Conservation (phyloP, 2,797 vertebrate species). For the Odontamblyopus lacepedii region DNA sequence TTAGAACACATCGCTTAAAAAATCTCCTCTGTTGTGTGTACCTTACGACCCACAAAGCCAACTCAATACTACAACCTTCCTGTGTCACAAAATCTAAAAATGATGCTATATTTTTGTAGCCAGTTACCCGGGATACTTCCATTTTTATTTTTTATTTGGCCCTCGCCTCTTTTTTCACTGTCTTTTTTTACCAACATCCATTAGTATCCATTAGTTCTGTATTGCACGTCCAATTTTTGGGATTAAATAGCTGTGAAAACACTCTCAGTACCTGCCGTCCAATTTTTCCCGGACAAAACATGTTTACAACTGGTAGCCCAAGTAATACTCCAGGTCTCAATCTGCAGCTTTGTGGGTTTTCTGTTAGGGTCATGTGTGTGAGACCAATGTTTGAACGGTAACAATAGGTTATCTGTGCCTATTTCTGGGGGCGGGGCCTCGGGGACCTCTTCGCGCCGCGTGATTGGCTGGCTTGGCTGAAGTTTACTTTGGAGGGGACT, state of each 20-base stretch:
- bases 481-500: slow-evolving; percentile 74
- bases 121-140: slow-evolving; percentile 32
- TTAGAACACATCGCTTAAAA: neutral
- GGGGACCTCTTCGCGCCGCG: slow-evolving; percentile 48
- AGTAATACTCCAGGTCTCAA: slow-evolving; percentile 30
- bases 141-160: slow-evolving; percentile 25
- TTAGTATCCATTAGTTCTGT: slow-evolving; percentile 45
- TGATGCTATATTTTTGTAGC: slow-evolving; percentile 30
- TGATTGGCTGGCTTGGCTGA: slow-evolving; percentile 64
- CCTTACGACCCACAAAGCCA: neutral
- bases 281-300: slow-evolving; percentile 34
- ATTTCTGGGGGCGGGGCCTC: slow-evolving; percentile 59
- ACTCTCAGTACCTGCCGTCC: slow-evolving; percentile 35
- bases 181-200: slow-evolving; percentile 31
- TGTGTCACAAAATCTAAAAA: slow-evolving; percentile 4
- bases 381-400: slow-evolving; percentile 51
- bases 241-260: slow-evolving; percentile 47
- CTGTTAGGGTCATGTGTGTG: slow-evolving; percentile 41
- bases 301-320: slow-evolving; percentile 46
- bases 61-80: neutral
- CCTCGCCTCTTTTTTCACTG: slow-evolving; percentile 4
- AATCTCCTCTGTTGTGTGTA: neutral
- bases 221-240: slow-evolving; percentile 13
- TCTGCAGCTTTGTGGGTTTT: slow-evolving; percentile 41
- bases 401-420: slow-evolving; percentile 76